Percentiles rank a stretch among this genome's conserved stretches.
phyloP scores from a whole-genome alignment of 2,888 invertebrate species.

The Lithophane socia region DNA sequence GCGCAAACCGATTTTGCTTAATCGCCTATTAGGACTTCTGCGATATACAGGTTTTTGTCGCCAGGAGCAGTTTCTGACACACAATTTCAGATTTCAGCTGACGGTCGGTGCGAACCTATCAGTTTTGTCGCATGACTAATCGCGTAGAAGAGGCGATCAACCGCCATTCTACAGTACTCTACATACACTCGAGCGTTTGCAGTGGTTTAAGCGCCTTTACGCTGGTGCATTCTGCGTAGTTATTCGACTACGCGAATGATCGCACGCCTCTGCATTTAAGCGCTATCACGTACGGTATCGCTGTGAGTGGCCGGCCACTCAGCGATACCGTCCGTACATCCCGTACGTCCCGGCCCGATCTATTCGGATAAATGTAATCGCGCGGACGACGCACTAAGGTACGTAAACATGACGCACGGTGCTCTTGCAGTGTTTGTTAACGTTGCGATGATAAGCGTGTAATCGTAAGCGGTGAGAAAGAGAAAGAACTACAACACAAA shows the following conservation, averaged over 20 bases:
- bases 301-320: slow-evolving; percentile 7
- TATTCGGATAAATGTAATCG: neutral
- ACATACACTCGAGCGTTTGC: slow-evolving; percentile 12
- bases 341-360: too few relatives aligned
- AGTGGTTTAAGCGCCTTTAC: slow-evolving; percentile 8
- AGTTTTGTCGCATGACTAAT: slow-evolving; percentile 30
- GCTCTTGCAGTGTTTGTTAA: neutral
- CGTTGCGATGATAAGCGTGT: neutral
- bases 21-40: slow-evolving; percentile 47
- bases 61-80: slow-evolving; percentile 14
- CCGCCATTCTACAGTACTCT: slow-evolving; percentile 12
- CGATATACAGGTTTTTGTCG: slow-evolving; percentile 33
- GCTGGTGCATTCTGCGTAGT: slow-evolving; percentile 15
- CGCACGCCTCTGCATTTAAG: slow-evolving; percentile 27
- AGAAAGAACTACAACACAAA: too few relatives aligned
- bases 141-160: slow-evolving; percentile 23
- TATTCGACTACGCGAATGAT: slow-evolving; percentile 29
- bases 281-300: slow-evolving; percentile 32
- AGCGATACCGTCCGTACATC: too few relatives aligned
- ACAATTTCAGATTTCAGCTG: slow-evolving; percentile 27
- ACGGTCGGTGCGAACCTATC: neutral
- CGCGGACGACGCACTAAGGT: neutral
- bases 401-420: neutral
- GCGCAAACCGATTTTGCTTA: slow-evolving; percentile 43
- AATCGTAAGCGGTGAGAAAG: neutral